These are phyloP conservation scores for Phalloptychus januarius DNA, from an alignment of 2,797 vertebrate species.

Conservation along the genomic window DNA sequence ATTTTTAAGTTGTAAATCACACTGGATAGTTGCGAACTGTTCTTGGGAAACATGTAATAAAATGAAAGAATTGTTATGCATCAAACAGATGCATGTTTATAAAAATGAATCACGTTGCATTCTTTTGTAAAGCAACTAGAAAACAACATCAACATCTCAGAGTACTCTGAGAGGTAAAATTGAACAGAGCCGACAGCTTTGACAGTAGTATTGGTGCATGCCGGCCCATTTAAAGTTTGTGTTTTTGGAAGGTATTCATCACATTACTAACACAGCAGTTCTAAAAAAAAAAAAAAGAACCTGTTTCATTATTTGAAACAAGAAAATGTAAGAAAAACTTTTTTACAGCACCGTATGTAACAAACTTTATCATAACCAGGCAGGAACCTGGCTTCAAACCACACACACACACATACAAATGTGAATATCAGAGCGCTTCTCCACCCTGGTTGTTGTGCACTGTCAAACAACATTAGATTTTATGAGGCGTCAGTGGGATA, in stretches of 20 bases:
- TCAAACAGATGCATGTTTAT: no score
- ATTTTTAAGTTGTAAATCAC: no score
- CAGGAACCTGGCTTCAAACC: conserved; percentile 35
- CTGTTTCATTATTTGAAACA: background rate
- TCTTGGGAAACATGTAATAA: no score
- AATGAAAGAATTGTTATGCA: no score
- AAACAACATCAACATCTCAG: no score
- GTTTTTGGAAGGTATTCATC: background rate
- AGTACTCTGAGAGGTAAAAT: no score
- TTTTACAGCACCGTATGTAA: background rate
- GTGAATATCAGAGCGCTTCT: conserved; percentile 35
- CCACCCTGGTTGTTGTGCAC: conserved; percentile 57
- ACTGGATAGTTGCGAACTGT: no score
- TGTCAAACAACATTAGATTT: conserved; percentile 73
- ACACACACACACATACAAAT: conserved; percentile 30
- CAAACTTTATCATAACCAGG: background rate
- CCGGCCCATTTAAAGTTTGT: no score
- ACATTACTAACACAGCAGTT: background rate
- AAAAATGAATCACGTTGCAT: no score
- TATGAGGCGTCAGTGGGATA: conserved; percentile 59
- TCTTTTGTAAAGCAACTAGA: no score
- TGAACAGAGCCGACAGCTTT: no score
- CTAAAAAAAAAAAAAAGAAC: background rate
- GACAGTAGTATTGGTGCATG: no score
- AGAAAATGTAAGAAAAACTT: background rate